Percentiles rank a stretch among this genome's conserved stretches.
Conservation (phyloP, 2,888 invertebrate genomes). For the Plebejus melissa region DNA sequence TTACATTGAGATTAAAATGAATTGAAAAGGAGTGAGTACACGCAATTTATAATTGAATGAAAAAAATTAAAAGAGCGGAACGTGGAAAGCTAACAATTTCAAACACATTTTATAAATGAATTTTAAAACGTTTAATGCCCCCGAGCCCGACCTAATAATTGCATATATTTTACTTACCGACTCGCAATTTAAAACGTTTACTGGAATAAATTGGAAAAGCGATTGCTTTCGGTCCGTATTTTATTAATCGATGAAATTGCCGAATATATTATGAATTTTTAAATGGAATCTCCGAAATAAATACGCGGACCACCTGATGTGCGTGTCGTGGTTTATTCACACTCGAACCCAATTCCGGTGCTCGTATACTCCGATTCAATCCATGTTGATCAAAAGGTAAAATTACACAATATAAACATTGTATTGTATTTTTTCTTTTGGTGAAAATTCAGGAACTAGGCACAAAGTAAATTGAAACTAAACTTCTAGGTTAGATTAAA, state of each 20-base stretch:
- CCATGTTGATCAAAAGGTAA: not conserved
- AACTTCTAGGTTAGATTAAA: too few species aligned
- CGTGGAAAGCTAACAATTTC: not conserved
- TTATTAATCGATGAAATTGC: slow-evolving; percentile 19
- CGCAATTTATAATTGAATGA: not conserved
- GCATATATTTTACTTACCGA: slow-evolving; percentile 17
- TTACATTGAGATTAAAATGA: not conserved
- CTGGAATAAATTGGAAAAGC: slow-evolving; percentile 8
- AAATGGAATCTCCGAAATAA: not conserved
- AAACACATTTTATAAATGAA: not conserved
- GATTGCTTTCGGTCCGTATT: slow-evolving; percentile 12
- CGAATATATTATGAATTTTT: slow-evolving; percentile 26
- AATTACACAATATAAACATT: too few species aligned
- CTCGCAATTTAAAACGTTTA: slow-evolving; percentile 10
- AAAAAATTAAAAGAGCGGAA: not conserved
- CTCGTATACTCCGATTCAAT: not conserved
- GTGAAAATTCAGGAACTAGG: too few species aligned
- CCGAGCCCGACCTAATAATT: slow-evolving; percentile 8
- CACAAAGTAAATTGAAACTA: too few species aligned
- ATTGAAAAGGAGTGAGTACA: not conserved
- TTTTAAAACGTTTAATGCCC: slow-evolving; percentile 5
- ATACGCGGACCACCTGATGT: not conserved
- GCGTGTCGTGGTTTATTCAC: not conserved
- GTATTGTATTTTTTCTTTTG: too few species aligned
- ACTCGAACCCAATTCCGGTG: not conserved